Conservation (phyloP, 2,888 invertebrate species). For the Ophion ellenae region DNA sequence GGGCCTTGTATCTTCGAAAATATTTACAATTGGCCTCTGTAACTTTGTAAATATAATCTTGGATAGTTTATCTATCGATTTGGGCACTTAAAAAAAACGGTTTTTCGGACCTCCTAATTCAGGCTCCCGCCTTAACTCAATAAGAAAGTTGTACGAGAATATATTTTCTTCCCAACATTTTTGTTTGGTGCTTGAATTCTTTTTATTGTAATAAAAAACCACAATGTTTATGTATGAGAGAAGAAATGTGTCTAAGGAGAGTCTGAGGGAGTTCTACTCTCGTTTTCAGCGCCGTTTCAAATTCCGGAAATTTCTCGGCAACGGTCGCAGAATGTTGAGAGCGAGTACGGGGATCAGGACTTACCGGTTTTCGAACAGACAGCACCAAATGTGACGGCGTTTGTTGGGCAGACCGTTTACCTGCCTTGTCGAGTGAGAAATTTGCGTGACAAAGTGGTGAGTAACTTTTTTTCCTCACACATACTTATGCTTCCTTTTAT, state of each 20-base stretch:
- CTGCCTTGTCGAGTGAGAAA: conserved; percentile 81
- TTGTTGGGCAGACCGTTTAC: conserved; percentile 82
- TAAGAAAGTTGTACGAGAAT: no score
- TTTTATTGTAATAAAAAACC: background rate
- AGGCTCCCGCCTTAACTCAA: no score
- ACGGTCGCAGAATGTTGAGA: conserved; percentile 57
- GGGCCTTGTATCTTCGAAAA: no score
- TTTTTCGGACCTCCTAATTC: no score
- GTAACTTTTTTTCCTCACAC: conserved; percentile 49
- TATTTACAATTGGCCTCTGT: no score
- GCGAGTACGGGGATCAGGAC: conserved; percentile 71
- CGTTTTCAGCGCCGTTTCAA: conserved; percentile 61
- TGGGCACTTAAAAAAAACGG: no score
- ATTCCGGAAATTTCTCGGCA: conserved; percentile 57
- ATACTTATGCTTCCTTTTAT: background rate
- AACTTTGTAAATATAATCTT: no score
- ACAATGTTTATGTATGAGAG: background rate
- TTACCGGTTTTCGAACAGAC: conserved; percentile 80
- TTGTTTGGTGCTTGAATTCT: no score
- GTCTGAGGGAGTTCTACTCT: background rate
- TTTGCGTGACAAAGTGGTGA: conserved; percentile 81
- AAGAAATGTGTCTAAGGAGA: background rate
- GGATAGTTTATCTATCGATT: no score
- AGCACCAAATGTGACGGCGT: conserved; percentile 80
- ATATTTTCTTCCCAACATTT: no score